Percentiles rank a stretch among this genome's conserved stretches.
These are phyloP conservation scores for Melanogrammus aeglefinus DNA, from an alignment of 2,797 vertebrate genomes.

Conservation along the genomic window DNA sequence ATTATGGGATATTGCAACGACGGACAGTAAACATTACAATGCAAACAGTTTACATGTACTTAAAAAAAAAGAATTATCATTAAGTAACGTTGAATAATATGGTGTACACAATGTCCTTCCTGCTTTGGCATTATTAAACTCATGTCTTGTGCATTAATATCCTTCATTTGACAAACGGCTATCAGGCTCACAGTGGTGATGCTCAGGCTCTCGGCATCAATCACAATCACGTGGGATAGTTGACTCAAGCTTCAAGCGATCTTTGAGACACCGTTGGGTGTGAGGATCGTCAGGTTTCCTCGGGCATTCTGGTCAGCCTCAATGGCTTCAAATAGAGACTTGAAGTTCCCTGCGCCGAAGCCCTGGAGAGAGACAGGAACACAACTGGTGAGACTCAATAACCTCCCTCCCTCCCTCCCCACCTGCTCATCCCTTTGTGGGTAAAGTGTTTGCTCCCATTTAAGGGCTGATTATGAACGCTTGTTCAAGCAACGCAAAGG, in stretches of 20 bases:
- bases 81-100: conserved; percentile 12
- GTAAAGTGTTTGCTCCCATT: not conserved
- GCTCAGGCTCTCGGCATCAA: not conserved
- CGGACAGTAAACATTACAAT: not conserved
- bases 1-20: not conserved
- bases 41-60: conserved; percentile 9
- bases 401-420: too few relatives aligned
- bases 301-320: conserved; percentile 86
- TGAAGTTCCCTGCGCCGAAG: conserved; percentile 97
- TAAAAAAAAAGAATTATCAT: conserved; percentile 19
- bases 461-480: too few relatives aligned
- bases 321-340: conserved; percentile 93
- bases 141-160: not conserved
- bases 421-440: not conserved
- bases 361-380: conserved; percentile 70
- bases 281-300: conserved; percentile 87
- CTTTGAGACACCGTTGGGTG: conserved; percentile 71
- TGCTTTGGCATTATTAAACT: not conserved
- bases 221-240: not conserved
- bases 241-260: conserved; percentile 68
- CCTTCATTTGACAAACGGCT: not conserved
- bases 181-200: not conserved
- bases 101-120: not conserved
- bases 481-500: too few relatives aligned
- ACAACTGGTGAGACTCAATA: not conserved